Percentiles rank a stretch among this genome's conserved stretches.
phyloP scores from a whole-genome alignment of 1,140 invertebrate genomes.

The Diabrotica virgifera region DNA sequence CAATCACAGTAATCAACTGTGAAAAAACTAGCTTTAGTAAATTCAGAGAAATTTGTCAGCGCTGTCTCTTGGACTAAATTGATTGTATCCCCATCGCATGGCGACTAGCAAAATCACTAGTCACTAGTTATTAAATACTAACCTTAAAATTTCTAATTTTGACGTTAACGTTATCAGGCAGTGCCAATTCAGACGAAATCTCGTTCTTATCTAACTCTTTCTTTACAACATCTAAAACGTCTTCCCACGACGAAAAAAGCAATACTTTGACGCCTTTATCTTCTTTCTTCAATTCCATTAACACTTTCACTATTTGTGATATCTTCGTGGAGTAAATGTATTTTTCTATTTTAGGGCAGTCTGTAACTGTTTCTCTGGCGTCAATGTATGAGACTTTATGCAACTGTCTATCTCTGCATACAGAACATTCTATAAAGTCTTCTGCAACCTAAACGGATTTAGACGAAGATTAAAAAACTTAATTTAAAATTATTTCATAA shows the following conservation, averaged over 20 bases:
- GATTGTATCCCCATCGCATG: no score
- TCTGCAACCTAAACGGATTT: no score
- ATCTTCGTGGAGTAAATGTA: constrained; percentile 74
- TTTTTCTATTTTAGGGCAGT: constrained; percentile 42
- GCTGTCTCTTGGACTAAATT: no score
- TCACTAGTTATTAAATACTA: no score
- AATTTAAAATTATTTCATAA: no score
- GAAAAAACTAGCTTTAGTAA: no score
- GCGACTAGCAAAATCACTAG: no score
- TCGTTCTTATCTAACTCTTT: constrained; percentile 61
- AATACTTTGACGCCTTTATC: constrained; percentile 65
- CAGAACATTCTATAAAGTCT: constrained; percentile 54
- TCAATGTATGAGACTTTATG: constrained; percentile 59
- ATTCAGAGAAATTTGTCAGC: no score
- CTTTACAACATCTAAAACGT: constrained; percentile 62
- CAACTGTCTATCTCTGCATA: constrained; percentile 62
- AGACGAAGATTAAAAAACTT: no score
- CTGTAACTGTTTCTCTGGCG: constrained; percentile 37
- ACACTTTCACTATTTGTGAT: constrained; percentile 58
- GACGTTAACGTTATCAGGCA: constrained; percentile 40
- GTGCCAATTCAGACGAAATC: constrained; percentile 47
- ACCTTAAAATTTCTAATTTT: constrained; percentile 59
- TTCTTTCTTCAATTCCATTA: constrained; percentile 56
- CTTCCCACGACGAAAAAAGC: constrained; percentile 71
- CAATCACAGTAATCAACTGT: no score